These are phyloP conservation scores for Drosophila barbarae DNA, from an alignment of 2,888 invertebrate species.

Conservation along the genomic window DNA sequence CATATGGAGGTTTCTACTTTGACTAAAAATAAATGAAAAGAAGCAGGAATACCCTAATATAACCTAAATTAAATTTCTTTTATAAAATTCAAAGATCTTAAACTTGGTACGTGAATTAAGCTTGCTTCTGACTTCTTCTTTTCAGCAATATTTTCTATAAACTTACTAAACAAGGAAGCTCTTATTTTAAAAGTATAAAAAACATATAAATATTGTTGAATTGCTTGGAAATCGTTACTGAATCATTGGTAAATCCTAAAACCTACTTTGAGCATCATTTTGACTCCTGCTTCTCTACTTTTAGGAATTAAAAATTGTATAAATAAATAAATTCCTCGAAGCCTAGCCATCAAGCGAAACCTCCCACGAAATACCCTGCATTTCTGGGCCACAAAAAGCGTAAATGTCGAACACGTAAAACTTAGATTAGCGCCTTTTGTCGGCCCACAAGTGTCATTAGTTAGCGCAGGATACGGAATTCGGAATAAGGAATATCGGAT, in stretches of 20 bases:
- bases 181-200: background rate
- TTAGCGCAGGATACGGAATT: conserved; percentile 36
- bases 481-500: conserved; percentile 15
- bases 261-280: background rate
- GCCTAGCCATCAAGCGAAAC: background rate
- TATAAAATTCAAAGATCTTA: background rate
- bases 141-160: background rate
- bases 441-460: conserved; percentile 45
- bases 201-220: background rate
- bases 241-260: background rate
- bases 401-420: conserved; percentile 73
- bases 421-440: conserved; percentile 75
- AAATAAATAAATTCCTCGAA: too few species aligned
- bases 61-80: too few species aligned
- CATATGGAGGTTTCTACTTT: conserved; percentile 19
- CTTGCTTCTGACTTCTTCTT: background rate
- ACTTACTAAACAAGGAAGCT: background rate
- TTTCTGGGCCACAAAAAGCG: conserved; percentile 46
- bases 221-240: background rate
- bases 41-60: background rate
- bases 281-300: background rate
- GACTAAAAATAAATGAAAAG: background rate
- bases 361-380: conserved; percentile 11
- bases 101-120: background rate
- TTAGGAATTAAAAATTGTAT: background rate